Evolutionary conservation across 2,797 vertebrate species (phyloP), one percentile per base, ranked within the genome.

Genomic region (Sebastes glaucus): DNA sequence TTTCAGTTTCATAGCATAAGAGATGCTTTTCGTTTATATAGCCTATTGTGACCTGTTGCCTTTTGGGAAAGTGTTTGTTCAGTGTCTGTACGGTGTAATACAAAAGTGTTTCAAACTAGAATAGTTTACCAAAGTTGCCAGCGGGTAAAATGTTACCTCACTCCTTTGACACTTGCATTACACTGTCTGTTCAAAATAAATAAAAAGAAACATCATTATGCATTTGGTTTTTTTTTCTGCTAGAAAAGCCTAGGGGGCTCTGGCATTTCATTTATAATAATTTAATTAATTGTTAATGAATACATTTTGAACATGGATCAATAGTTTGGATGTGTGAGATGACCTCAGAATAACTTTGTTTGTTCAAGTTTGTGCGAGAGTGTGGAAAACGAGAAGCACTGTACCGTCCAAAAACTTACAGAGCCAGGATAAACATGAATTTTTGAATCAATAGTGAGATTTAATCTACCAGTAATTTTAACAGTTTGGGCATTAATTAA

Each of bases 401-500:
- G n/a, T 6, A 28, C 33, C 27, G 35, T 16, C 16, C 25, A 55
- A 61, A 23, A 67, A 30, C 38, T 11, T 49, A 23, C 53, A 33
- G 13, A 22, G 25, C 55, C 49, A 22, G 28, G n/a, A 38, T 23
- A 27, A 68, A 62, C 46, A 28, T 38, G 20, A 53, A 52, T 52
- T 38, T 71, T 71, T 16, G 16, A 66, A 55, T 64, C 33, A 60
- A 55, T 70, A 62, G 6, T 20, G 42, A 35, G 69, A 53, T 28
- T 28, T 32, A 35, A 81, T 53, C 32, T 38, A 30, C 22, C 13
- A 10, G 23, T 68, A 53, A 71, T 68, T 33, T 33, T 46, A 63
- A 71, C 32, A 46, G 57, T 46, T 70, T 72, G 22, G 20, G 30
- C 30, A 61, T 70, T 61, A 23, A 82, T 74, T 71, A 22, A 64